A percentile compares a stretch with the other conserved stretches of the same genome.
These are phyloP conservation scores for Odontothrips loti DNA, from an alignment of 2,888 invertebrate species.

Conservation along the genomic window DNA sequence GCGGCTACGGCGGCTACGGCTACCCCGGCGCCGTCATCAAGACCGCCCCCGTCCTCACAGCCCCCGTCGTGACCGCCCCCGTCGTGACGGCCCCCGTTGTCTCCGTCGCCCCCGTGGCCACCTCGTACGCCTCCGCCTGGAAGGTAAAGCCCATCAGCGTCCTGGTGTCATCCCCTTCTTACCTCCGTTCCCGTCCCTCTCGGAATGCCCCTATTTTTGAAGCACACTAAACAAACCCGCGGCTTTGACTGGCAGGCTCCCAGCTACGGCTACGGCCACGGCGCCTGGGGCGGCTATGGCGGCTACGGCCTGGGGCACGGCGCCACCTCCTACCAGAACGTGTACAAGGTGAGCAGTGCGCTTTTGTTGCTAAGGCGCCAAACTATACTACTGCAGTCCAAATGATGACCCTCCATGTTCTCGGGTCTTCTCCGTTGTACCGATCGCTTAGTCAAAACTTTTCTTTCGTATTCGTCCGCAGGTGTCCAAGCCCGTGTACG, in stretches of 20 bases:
- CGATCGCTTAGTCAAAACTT: not conserved
- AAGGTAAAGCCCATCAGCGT: not conserved
- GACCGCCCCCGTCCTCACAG: not conserved
- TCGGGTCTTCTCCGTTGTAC: not conserved
- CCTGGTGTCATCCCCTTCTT: too few relatives aligned
- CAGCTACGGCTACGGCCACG: slow-evolving; percentile 7
- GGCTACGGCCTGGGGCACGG: not conserved
- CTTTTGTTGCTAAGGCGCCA: too few relatives aligned
- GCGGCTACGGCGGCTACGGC: not conserved
- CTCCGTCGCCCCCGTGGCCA: not conserved
- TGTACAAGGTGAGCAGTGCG: not conserved
- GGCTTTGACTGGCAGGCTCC: not conserved
- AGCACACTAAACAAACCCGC: not conserved
- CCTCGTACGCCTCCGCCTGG: not conserved
- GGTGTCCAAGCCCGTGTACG: slow-evolving; percentile 18
- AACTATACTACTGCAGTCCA: too few relatives aligned
- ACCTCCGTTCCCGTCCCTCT: too few relatives aligned
- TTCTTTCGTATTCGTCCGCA: not conserved
- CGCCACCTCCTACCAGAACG: slow-evolving; percentile 13
- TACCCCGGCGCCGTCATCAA: slow-evolving; percentile 6
- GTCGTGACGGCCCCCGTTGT: not conserved
- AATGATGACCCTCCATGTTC: not conserved
- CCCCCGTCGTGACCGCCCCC: too few relatives aligned
- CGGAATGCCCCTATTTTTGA: too few relatives aligned
- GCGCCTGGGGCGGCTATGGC: slow-evolving; percentile 1